Evolutionary conservation across 2,888 invertebrate species (phyloP).

Genomic region (Drosophila greeni): DNA sequence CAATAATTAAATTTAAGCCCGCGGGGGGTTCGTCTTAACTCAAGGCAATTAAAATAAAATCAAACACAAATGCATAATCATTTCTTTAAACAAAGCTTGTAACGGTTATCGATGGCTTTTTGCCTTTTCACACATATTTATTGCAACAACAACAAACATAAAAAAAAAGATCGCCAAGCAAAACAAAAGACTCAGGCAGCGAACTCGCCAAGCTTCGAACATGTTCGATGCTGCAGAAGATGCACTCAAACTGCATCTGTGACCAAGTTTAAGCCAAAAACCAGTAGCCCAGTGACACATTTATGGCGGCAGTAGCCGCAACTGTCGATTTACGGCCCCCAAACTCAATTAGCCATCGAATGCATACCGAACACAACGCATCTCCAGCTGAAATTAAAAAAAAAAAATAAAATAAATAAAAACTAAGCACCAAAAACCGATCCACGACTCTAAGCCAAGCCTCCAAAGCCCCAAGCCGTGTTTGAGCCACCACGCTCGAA

Average conservation of each 20-base stretch:
- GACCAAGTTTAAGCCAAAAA: slow-evolving; percentile 27
- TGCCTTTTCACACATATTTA: slow-evolving; percentile 30
- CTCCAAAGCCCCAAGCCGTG: slow-evolving; percentile 36
- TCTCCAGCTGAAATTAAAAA: slow-evolving; percentile 15
- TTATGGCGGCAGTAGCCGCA: slow-evolving; percentile 49
- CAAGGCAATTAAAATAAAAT: slow-evolving; percentile 38
- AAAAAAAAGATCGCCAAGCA: slow-evolving; percentile 1
- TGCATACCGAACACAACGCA: slow-evolving; percentile 24
- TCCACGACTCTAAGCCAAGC: slow-evolving; percentile 15
- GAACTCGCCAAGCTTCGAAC: slow-evolving; percentile 60
- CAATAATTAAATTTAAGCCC: slow-evolving; percentile 19
- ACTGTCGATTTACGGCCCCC: slow-evolving; percentile 37
- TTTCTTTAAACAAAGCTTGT: slow-evolving; percentile 47
- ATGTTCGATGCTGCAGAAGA: slow-evolving; percentile 49
- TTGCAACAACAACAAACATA: background rate
- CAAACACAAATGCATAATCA: slow-evolving; percentile 51
- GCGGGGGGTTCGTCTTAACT: slow-evolving; percentile 18
- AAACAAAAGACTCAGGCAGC: slow-evolving; percentile 70
- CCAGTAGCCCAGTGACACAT: slow-evolving; percentile 59
- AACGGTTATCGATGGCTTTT: slow-evolving; percentile 48
- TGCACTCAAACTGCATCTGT: slow-evolving; percentile 34
- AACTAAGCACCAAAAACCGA: slow-evolving; percentile 8
- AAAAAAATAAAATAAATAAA: background rate
- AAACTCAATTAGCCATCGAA: slow-evolving; percentile 51
- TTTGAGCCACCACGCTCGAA: slow-evolving; percentile 49